Conservation (phyloP, 2,113 vertebrate species). For the Gallinago jamesoni region DNA sequence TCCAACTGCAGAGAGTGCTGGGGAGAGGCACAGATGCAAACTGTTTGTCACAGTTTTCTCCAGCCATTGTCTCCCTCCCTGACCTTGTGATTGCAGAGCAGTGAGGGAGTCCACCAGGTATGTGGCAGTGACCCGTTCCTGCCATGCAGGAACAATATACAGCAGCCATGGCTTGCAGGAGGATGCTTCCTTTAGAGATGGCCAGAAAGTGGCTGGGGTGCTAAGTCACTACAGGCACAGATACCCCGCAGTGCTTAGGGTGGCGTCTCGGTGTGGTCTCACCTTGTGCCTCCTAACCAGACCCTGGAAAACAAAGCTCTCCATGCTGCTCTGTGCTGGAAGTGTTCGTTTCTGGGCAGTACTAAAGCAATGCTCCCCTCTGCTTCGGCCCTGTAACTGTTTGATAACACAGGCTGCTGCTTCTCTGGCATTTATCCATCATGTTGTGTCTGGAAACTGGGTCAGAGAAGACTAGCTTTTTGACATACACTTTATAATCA, state of each 20-base stretch:
- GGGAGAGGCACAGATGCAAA: neutral
- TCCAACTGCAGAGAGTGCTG: neutral
- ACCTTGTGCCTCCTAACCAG: neutral
- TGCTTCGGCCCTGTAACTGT: neutral
- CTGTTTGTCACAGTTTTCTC: neutral
- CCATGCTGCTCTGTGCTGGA: accelerated
- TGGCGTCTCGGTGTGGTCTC: neutral
- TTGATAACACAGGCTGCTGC: neutral
- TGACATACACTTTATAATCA: slow-evolving; percentile 43
- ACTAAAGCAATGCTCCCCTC: neutral
- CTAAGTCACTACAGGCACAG: neutral
- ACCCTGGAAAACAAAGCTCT: neutral
- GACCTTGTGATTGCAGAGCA: neutral
- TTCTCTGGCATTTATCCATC: neutral
- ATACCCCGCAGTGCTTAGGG: neutral
- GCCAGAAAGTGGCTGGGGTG: neutral
- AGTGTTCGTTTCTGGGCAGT: accelerated
- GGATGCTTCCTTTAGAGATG: neutral
- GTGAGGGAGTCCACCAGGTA: neutral
- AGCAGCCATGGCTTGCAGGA: neutral
- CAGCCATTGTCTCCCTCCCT: neutral
- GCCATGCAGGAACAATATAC: too few relatives aligned
- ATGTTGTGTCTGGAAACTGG: slow-evolving; percentile 29
- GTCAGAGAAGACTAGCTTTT: slow-evolving; percentile 53
- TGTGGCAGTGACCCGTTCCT: accelerated